phyloP scores from a whole-genome alignment of 2,797 vertebrate species.

The Fringilla coelebs region DNA sequence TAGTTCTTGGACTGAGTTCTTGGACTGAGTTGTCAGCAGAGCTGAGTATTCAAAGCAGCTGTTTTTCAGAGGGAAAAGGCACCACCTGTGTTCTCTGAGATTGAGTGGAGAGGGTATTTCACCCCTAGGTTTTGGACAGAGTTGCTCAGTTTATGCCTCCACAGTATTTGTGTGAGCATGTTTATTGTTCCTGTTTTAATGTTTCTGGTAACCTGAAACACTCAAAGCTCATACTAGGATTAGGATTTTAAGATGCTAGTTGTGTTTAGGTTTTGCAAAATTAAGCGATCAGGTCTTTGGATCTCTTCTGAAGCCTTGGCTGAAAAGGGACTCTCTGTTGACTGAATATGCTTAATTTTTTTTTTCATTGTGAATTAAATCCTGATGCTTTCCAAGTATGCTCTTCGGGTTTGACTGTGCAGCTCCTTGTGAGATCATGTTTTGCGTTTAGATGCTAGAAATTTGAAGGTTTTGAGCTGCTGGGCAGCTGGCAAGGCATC shows the following conservation, averaged over 20 bases:
- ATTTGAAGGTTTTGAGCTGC: not conserved
- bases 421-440: not conserved
- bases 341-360: not conserved
- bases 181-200: not conserved
- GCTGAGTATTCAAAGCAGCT: not conserved
- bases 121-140: not conserved
- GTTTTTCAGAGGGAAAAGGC: not conserved
- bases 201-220: not conserved
- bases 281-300: not conserved
- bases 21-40: not conserved
- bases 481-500: rapidly evolving
- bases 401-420: not conserved
- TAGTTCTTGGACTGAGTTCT: not conserved
- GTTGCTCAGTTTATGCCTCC: not conserved
- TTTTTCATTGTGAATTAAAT: not conserved
- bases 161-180: not conserved
- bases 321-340: not conserved
- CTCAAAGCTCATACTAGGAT: not conserved
- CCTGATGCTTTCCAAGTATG: not conserved
- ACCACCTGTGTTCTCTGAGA: not conserved
- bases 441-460: not conserved
- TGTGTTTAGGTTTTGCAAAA: not conserved
- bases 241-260: not conserved
- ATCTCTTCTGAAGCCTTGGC: not conserved
- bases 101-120: not conserved